Evolutionary conservation across 2,888 invertebrate species (phyloP), one percentile per base, ranked within the genome.

Genomic region (Chesias legatella): DNA sequence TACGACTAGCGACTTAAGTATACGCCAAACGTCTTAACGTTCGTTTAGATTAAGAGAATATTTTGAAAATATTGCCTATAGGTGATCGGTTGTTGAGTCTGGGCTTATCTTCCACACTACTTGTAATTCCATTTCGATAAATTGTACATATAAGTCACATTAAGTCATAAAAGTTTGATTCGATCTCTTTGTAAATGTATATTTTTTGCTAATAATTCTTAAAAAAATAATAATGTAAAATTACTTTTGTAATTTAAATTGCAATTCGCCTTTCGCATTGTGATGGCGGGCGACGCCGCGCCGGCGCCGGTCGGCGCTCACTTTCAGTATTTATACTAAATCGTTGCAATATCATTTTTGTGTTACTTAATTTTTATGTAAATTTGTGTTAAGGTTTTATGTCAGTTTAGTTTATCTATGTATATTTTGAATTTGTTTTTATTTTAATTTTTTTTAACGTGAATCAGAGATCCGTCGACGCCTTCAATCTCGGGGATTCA

Each of bases 11-110:
- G 73, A 84, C 75, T 80, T 86, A 88, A 86, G 88, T 88, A 88
- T 88, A 88, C 88, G 88, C 88, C 88, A 88, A 86, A 88, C 86
- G 88, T 86, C 73, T 85, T 86, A 45, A 86, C 86, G 86, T 86
- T 86, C 86, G 77, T 77, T 71, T 67, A 60, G 55, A 68, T 58
- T 69, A 86, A 83, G 84, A 79, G 71, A 78, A 85, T 85, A 86
- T 86, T 85, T 86, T 85, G 75, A 83, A 86, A 84, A 83, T 79
- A 80, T 85, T 84, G 84, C 86, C 86, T 88, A 84, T 84, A 84
- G 82, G 76, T 77, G 78, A 78, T 68, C 72, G 78, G 75, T 70
- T 67, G 75, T 67, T 63, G 53, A 45, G 50, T 64, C 72, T 67
- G 69, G 70, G 81, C 80, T 79, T 80, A 67, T 79, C 85, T 85